Base-by-base conservation (phyloP, 2,113 vertebrate genomes). In the Sterrhoptilus dennistouni region DNA sequence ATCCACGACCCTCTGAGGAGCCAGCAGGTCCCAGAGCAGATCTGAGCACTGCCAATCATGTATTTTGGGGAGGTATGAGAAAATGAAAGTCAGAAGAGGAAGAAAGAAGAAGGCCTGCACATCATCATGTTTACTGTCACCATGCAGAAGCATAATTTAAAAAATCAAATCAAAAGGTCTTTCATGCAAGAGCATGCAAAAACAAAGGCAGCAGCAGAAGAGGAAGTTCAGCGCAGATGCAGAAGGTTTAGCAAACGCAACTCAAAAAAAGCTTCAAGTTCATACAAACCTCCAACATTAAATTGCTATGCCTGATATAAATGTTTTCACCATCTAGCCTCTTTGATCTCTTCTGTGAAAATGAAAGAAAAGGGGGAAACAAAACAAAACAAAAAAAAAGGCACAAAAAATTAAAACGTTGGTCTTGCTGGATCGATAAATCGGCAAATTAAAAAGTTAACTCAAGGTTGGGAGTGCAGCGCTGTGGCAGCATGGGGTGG, bases 221-320 rank as follows among this genome's bases (percentile, higher is more conserved):
- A 96, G 87, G 96, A 96, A 89, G 65, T 71, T 90, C 45, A 97
- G 96, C 60, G 45, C 96, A 97, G 94, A 95, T 74, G 95, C 96
- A 97, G 95, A 95, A 97, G 91, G 90, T 97, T 94, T 94, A 98
- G 97, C 97, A 95, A 97, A 97, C 9, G 93, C 96, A 98, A 97
- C 96, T 97, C 71, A 90, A 96, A 98, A 97, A 96, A 97, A 98
- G 98, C 96, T 97, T 97, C 98, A 96, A 98, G 97, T 97, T 98
- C 94, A 99, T 99, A 99, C 99, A 98, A 99, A 99, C 99, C 99
- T 99, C 99, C 99, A 99, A 98, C 99, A 99, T 99, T 99, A 99
- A 99, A 99, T 99, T 99, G 99, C 99, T 99, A 99, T 99, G 99
- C 98, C 99, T 99, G 99, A 99, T 99, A 99, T 99, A 99, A 99